Evolutionary conservation across 2,113 vertebrate species (phyloP), one percentile per base, ranked within the genome.

Genomic region (Aegotheles bennettii): DNA sequence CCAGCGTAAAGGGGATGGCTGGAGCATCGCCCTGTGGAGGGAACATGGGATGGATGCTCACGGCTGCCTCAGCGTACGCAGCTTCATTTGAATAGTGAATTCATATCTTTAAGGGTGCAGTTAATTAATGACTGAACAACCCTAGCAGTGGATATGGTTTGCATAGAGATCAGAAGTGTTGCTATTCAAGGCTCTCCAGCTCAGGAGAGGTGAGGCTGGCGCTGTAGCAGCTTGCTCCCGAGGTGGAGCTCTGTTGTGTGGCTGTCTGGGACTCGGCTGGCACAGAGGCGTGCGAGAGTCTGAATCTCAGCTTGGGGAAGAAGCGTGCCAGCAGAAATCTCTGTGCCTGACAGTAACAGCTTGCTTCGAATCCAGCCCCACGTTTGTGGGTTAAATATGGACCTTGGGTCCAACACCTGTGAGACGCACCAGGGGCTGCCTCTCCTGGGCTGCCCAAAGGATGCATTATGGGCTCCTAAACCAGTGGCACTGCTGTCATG

Each of bases 1-100:
- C 31, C 16, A 1, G 65, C 2, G 1, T 3, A 5, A 13, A 25
- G 45, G n/a, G n/a, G n/a, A n/a, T n/a, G n/a, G n/a, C n/a, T n/a
- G n/a, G n/a, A 25, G 29, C 63, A 2, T 45, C 0, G 2, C 43
- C 18, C 25, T 1, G 47, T 45, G 1, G 3, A 12, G 31, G 79
- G 36, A 53, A 26, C 2, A 3, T 16, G 25, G 24, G 25, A 3
- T 9, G 5, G 29, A 14, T 26, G 47, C 21, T 36, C 11, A 0
- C 7, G 57, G 61, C 73, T 33, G 45, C 57, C n/a, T 48, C 31
- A 1, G 38, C 3, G 1, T 10, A 5, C 17, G 0, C 54, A 2
- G 25, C 73, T 29, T 21, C 43, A 2, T 33, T 68, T 42, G 9
- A 26, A 26, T 13, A 10, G n/a, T 2, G 31, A 11, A 7, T 51